Evolutionary conservation across 2,888 invertebrate species (phyloP).

Genomic region (Anarsia innoxiella): DNA sequence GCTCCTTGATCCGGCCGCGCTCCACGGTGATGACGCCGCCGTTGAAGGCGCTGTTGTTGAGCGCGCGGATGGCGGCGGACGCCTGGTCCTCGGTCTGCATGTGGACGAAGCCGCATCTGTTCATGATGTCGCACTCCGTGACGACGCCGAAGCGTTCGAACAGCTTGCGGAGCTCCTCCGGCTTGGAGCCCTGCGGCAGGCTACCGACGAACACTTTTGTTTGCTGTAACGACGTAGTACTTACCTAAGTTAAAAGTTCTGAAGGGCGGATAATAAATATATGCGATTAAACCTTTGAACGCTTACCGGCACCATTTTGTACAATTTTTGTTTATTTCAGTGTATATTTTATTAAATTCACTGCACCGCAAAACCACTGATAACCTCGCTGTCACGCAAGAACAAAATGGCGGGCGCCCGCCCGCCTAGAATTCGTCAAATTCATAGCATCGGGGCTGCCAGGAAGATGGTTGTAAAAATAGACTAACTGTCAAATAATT

Average conservation of each 20-base stretch:
- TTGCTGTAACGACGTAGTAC: conserved; percentile 68
- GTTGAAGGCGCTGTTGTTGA: conserved; percentile 88
- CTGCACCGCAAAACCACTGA: conserved; percentile 12
- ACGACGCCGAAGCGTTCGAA: conserved; percentile 92
- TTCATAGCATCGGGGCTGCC: no score
- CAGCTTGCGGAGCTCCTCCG: conserved; percentile 86
- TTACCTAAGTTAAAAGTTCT: conserved; percentile 36
- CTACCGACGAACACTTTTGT: conserved; percentile 96
- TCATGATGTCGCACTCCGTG: conserved; percentile 95
- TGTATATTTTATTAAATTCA: conserved; percentile 5
- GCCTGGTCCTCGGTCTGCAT: conserved; percentile 90
- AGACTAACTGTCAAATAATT: no score
- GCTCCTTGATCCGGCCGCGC: conserved; percentile 84
- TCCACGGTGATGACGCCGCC: conserved; percentile 90
- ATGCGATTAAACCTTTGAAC: background rate
- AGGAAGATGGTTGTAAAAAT: no score
- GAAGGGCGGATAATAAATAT: background rate
- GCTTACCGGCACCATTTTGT: conserved; percentile 67
- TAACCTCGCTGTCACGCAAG: conserved; percentile 11
- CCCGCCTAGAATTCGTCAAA: background rate
- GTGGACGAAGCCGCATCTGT: conserved; percentile 95
- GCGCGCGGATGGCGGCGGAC: conserved; percentile 83
- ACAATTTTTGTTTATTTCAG: conserved; percentile 11
- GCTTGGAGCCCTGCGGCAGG: conserved; percentile 88
- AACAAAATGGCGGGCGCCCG: conserved; percentile 16